Evolutionary conservation across 2,888 invertebrate species (phyloP).

Genomic region (Apotomis turbidana): DNA sequence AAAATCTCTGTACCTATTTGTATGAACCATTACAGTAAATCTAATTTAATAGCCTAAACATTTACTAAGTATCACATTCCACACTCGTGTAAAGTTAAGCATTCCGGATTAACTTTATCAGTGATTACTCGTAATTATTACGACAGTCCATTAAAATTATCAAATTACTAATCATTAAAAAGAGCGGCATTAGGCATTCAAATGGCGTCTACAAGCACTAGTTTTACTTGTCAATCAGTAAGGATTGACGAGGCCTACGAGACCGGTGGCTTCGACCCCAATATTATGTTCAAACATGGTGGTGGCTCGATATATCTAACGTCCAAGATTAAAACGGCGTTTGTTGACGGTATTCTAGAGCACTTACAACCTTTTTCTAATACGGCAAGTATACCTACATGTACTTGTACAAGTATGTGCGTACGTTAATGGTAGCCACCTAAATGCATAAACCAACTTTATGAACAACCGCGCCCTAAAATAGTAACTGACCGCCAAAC

Average conservation of each 20-base stretch:
- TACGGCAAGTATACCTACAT: conserved; percentile 7
- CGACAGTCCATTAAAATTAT: conserved; percentile 40
- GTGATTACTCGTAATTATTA: conserved; percentile 49
- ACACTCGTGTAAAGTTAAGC: conserved; percentile 3
- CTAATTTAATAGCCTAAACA: conserved; percentile 4
- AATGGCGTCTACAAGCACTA: conserved; percentile 34
- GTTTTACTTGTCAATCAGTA: conserved; percentile 40
- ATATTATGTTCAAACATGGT: conserved; percentile 44
- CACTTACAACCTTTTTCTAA: background rate
- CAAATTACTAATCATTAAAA: conserved; percentile 12
- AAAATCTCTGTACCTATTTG: conserved; percentile 10
- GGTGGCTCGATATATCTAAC: conserved; percentile 21
- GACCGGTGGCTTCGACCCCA: conserved; percentile 43
- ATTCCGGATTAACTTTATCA: conserved; percentile 18
- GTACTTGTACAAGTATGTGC: conserved; percentile 13
- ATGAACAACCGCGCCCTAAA: conserved; percentile 39
- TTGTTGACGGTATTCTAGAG: background rate
- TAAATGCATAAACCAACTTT: conserved; percentile 40
- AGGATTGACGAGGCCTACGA: conserved; percentile 44
- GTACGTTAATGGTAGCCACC: conserved; percentile 29
- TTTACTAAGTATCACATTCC: conserved; percentile 12
- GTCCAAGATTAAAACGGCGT: conserved; percentile 13
- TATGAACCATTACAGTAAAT: conserved; percentile 22
- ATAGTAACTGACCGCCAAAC: conserved; percentile 33
- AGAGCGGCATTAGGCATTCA: conserved; percentile 38